Conservation (phyloP, 2,888 invertebrate species). For the Cephus rjabovi region DNA sequence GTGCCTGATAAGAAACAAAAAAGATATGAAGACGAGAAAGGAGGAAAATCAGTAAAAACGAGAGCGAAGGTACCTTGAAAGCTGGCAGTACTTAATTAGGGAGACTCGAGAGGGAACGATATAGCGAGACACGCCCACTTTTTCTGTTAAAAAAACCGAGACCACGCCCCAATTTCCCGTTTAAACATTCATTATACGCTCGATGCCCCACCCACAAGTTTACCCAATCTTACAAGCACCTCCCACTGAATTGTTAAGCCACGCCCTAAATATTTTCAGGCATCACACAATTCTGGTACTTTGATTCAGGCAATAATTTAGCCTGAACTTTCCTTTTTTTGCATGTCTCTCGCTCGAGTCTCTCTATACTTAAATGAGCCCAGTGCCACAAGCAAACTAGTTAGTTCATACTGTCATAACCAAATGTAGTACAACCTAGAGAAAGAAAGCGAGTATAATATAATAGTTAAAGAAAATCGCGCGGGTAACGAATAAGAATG, state of each 20-base stretch:
- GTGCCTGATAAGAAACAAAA: constrained; percentile 16
- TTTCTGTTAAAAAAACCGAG: not conserved
- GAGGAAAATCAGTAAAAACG: not conserved
- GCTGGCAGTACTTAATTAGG: constrained; percentile 7
- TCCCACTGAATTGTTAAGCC: not conserved
- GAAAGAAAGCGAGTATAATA: constrained; percentile 39
- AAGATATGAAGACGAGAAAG: not conserved
- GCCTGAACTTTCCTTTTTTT: not conserved
- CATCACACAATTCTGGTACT: not conserved
- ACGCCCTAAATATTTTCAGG: not conserved
- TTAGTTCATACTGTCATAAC: constrained; percentile 55
- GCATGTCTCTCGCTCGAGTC: constrained; percentile 5
- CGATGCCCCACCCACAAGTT: not conserved
- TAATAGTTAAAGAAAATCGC: constrained; percentile 22
- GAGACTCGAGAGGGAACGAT: constrained; percentile 2
- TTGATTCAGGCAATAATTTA: not conserved
- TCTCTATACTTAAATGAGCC: constrained; percentile 26
- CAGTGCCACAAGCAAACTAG: constrained; percentile 50
- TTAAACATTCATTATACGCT: not conserved
- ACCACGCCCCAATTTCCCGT: not conserved
- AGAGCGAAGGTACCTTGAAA: not conserved
- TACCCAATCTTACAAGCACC: not conserved
- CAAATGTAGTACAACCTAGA: constrained; percentile 61
- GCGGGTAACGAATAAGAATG: not conserved
- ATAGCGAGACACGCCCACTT: not conserved